phyloP scores from a whole-genome alignment of 23 tunicate species.

The Ascidia mentula region DNA sequence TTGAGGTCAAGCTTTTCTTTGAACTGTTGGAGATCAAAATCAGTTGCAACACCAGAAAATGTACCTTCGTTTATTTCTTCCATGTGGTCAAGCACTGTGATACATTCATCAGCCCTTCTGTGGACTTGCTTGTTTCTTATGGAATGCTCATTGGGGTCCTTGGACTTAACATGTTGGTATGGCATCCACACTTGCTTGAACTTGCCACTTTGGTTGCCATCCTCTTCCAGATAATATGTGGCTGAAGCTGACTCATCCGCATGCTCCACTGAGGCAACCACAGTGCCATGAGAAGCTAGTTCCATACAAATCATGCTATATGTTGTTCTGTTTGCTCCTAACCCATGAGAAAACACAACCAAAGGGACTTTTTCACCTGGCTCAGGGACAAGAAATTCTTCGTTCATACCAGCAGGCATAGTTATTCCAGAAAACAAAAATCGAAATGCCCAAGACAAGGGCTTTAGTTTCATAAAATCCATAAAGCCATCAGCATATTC shows the following conservation, averaged over 20 bases:
- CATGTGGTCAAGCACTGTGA: conserved; percentile 25
- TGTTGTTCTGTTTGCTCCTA: conserved; percentile 36
- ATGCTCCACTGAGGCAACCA: conserved; percentile 88
- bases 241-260: conserved; percentile 68
- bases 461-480: conserved; percentile 29
- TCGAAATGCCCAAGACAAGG: conserved; percentile 14
- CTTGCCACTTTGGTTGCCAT: neutral
- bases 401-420: conserved; percentile 43
- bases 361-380: conserved; percentile 40
- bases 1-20: conserved; percentile 41
- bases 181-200: neutral
- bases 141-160: conserved; percentile 38
- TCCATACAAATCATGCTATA: conserved; percentile 52
- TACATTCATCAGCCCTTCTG: conserved; percentile 53
- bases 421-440: conserved; percentile 28
- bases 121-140: conserved; percentile 60
- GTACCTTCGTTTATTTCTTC: conserved; percentile 50
- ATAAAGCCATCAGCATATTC: conserved; percentile 51
- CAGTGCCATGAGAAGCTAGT: conserved; percentile 69
- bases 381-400: conserved; percentile 30
- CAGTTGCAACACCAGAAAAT: conserved; percentile 13
- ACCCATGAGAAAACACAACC: conserved; percentile 67
- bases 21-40: conserved; percentile 34
- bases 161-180: neutral
- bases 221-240: conserved; percentile 27